Percentiles rank a stretch among this genome's conserved stretches.
Evolutionary conservation across 2,888 invertebrate genomes (phyloP).

Genomic region (Drosophila setosimentum): DNA sequence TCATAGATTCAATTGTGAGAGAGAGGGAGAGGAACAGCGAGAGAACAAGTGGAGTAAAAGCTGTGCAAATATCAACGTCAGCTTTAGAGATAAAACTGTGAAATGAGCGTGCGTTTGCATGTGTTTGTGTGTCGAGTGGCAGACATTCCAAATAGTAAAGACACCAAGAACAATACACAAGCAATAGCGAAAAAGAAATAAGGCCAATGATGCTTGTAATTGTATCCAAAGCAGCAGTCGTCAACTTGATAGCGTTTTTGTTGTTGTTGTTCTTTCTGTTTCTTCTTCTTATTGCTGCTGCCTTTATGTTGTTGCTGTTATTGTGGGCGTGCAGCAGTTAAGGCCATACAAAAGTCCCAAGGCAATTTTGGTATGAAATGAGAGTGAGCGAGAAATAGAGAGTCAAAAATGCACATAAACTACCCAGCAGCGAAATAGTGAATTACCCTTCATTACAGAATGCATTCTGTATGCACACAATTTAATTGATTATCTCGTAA

Average conservation of each 20-base stretch:
- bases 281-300: slow-evolving; percentile 21
- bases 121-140: slow-evolving; percentile 13
- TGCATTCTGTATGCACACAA: background rate
- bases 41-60: slow-evolving; percentile 56
- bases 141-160: slow-evolving; percentile 52
- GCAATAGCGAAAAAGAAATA: slow-evolving; percentile 63
- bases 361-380: slow-evolving; percentile 40
- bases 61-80: slow-evolving; percentile 69
- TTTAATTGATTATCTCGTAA: background rate
- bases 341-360: slow-evolving; percentile 59
- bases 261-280: slow-evolving; percentile 36
- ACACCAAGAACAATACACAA: slow-evolving; percentile 37
- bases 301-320: slow-evolving; percentile 31
- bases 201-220: slow-evolving; percentile 80
- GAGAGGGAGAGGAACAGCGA: background rate
- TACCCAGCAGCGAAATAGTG: background rate
- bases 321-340: slow-evolving; percentile 54
- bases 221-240: slow-evolving; percentile 63
- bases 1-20: slow-evolving; percentile 42
- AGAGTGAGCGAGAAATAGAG: background rate
- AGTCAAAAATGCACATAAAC: background rate
- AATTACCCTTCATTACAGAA: background rate
- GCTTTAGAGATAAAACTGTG: slow-evolving; percentile 54
- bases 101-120: slow-evolving; percentile 7
- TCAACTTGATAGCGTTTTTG: slow-evolving; percentile 34